These are phyloP conservation scores for Disparrhopalites patrizii DNA, from an alignment of 2,888 invertebrate species.

Conservation along the genomic window DNA sequence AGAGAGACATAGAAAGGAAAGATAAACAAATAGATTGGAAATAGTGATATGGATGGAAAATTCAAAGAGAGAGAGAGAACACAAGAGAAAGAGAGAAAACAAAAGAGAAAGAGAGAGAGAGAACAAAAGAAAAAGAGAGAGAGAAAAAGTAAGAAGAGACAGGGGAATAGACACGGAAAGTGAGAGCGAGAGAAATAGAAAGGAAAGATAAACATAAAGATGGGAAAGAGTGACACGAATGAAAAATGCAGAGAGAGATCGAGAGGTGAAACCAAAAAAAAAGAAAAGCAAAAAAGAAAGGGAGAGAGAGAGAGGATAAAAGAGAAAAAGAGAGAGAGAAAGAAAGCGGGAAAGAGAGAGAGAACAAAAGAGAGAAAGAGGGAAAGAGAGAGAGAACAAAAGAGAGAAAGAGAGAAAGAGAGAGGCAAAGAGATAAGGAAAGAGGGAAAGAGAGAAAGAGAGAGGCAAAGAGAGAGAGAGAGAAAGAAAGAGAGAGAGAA, in stretches of 20 bases:
- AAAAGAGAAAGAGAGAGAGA: not conserved
- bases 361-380: not conserved
- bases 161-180: not conserved
- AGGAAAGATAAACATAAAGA: too few species aligned
- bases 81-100: not conserved
- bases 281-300: too few species aligned
- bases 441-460: too few species aligned
- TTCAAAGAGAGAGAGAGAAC: not conserved
- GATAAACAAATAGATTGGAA: constrained; percentile 7
- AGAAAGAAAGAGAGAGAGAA: too few species aligned
- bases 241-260: not conserved
- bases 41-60: not conserved
- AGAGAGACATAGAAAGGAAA: not conserved
- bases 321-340: not conserved
- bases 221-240: not conserved
- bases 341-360: not conserved
- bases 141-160: constrained; percentile 3
- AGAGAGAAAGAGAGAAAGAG: too few species aligned
- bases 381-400: too few species aligned
- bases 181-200: not conserved
- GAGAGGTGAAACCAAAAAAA: too few species aligned
- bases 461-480: too few species aligned
- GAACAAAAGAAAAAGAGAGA: not conserved
- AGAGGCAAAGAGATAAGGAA: too few species aligned
- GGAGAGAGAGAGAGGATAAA: too few species aligned